Evolutionary conservation across 2,797 vertebrate genomes (phyloP).

Genomic region (Schizothorax lantsangensis): DNA sequence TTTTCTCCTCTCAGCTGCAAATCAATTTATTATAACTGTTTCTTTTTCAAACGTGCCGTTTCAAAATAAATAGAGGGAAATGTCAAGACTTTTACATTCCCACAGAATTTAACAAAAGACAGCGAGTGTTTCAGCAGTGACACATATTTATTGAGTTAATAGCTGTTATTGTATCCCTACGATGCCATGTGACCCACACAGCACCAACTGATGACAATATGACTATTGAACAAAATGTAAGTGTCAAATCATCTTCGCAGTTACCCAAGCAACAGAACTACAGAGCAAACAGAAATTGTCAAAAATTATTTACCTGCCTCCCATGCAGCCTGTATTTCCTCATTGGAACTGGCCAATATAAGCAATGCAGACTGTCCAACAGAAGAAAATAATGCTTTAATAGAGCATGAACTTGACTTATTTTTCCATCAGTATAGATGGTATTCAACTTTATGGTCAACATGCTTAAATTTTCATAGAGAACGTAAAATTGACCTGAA

Average conservation of each 20-base stretch:
- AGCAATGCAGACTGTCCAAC: conserved; percentile 20
- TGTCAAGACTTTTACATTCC: conserved; percentile 33
- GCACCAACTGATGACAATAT: conserved; percentile 25
- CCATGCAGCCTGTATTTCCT: background rate
- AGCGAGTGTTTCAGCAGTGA: background rate
- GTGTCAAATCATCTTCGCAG: conserved; percentile 33
- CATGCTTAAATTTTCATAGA: conserved; percentile 24
- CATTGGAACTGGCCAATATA: conserved; percentile 31
- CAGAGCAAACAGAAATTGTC: conserved; percentile 5
- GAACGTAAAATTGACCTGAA: conserved; percentile 28
- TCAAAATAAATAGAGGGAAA: conserved; percentile 33
- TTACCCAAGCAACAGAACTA: conserved; percentile 19
- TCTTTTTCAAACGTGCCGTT: conserved; percentile 23
- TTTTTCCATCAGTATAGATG: background rate
- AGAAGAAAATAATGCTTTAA: conserved; percentile 23
- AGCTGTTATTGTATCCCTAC: conserved; percentile 39
- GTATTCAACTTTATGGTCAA: conserved; percentile 30
- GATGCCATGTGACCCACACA: conserved; percentile 16
- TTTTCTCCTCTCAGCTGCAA: background rate
- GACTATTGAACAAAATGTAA: conserved; percentile 19
- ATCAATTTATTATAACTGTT: conserved; percentile 16
- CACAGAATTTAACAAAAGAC: conserved; percentile 33
- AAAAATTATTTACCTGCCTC: background rate
- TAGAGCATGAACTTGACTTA: conserved; percentile 23
- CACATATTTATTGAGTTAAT: conserved; percentile 40